Evolutionary conservation across 2,888 invertebrate species (phyloP), one percentile per base, ranked within the genome.

Genomic region (Eupeodes latifasciatus): DNA sequence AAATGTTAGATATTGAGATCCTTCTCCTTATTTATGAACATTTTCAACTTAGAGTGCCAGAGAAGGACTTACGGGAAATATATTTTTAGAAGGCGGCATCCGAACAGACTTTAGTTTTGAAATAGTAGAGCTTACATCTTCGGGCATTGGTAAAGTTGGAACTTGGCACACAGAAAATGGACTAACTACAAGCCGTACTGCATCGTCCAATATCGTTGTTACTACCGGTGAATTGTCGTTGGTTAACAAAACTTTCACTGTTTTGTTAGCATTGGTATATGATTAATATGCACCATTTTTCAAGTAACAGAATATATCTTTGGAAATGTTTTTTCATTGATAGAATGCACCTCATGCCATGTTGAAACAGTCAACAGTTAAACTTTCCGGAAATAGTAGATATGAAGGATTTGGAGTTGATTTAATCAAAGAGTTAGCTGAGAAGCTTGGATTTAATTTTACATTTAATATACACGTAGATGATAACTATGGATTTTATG

Each of bases 321-420:
- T 27, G 27, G 1, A 27, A 3, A 16, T 40, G 3, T 19, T 62
- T 44, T 19, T 11, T 79, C 3, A 7, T 69, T 55, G 27, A 27
- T 59, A 98, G 98, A 97, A 96, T 92, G 95, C 96, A 34, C 99
- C 99, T 0, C 98, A 98, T 92, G 96, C 97, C 6, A 97, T 98
- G 96, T 92, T 96, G 19, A 97, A 96, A 91, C 95, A 96, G 90
- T 96, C 96, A 0, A 94, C 95, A 51, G 94, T 92, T 49, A 94
- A 94, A 79, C 94, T 97, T 69, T 94, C 94, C 19, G 98, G 98
- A 0, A 98, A 98, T 91, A 96, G 96, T 86, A 95, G 96, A 16
- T 98, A 95, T 92, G 97, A 98, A 94, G 98, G 98, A 1, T 98
- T 97, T 92, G 97, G 97, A 7, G 96, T 98, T 61, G 98, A 98